Percentiles rank a stretch among this genome's conserved stretches.
phyloP scores from a whole-genome alignment of 92 coral and sea anemone genomes.

The Umimayanthus kanabou region DNA sequence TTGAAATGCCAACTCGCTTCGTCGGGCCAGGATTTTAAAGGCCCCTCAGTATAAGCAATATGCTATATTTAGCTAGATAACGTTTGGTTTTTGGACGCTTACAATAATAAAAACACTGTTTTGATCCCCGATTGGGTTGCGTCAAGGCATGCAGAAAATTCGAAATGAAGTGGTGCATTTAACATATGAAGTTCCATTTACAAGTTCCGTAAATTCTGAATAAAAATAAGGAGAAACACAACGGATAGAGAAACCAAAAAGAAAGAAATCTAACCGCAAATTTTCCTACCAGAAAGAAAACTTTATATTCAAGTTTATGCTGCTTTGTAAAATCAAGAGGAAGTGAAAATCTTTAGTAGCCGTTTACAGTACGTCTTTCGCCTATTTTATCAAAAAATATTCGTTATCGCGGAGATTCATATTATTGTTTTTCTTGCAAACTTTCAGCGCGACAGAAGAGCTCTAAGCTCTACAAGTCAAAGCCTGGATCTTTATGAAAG shows the following conservation, averaged over 20 bases:
- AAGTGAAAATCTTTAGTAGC: no score
- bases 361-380: no score
- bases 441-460: conserved; percentile 21
- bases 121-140: not conserved
- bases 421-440: not conserved
- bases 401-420: not conserved
- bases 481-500: conserved; percentile 1
- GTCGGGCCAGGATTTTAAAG: not conserved
- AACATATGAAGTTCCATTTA: not conserved
- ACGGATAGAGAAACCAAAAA: not conserved
- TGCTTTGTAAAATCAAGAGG: not conserved
- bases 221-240: not conserved
- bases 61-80: conserved; percentile 4
- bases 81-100: not conserved
- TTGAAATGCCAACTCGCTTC: not conserved
- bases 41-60: not conserved
- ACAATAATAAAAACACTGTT: not conserved
- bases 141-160: conserved; percentile 5
- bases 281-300: not conserved
- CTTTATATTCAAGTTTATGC: not conserved
- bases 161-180: not conserved
- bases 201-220: no score
- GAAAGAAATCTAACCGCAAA: not conserved
- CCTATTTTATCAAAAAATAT: not conserved
- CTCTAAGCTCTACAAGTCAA: not conserved